Conservation (phyloP, 2,797 vertebrate genomes). For the Clarias pachynema region DNA sequence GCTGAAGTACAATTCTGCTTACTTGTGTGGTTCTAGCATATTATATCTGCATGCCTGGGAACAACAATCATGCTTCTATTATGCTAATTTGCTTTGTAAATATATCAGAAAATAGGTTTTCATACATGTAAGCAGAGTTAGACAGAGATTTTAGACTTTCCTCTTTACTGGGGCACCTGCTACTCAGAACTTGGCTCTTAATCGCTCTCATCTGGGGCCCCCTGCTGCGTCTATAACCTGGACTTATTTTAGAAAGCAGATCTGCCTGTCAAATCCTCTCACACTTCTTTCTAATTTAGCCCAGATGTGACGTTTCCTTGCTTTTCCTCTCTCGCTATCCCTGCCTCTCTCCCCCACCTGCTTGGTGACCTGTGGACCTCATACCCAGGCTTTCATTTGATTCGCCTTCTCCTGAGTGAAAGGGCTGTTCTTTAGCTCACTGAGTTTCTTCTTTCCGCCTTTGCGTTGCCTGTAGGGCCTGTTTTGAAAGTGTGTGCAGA, state of each 20-base stretch:
- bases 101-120: slow-evolving; percentile 45
- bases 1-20: slow-evolving; percentile 27
- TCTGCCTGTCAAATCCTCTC: slow-evolving; percentile 78
- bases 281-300: slow-evolving; percentile 86
- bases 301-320: slow-evolving; percentile 76
- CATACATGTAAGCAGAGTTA: slow-evolving; percentile 28
- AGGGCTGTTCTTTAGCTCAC: slow-evolving; percentile 72
- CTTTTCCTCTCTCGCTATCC: slow-evolving; percentile 42
- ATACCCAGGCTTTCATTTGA: slow-evolving; percentile 70
- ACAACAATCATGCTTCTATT: slow-evolving; percentile 30
- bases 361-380: slow-evolving; percentile 75
- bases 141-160: slow-evolving; percentile 43
- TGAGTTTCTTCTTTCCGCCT: slow-evolving; percentile 54
- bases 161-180: slow-evolving; percentile 74
- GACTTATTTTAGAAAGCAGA: slow-evolving; percentile 77
- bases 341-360: slow-evolving; percentile 69
- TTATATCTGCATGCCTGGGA: slow-evolving; percentile 51
- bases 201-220: slow-evolving; percentile 88
- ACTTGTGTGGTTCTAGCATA: slow-evolving; percentile 36
- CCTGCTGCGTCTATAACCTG: slow-evolving; percentile 82
- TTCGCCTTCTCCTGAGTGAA: slow-evolving; percentile 72
- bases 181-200: slow-evolving; percentile 78
- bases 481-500: slow-evolving; percentile 52
- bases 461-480: slow-evolving; percentile 66
- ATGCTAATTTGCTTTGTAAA: slow-evolving; percentile 45